phyloP scores from a whole-genome alignment of 2,113 vertebrate genomes.

The Psammodynastes pulverulentus region DNA sequence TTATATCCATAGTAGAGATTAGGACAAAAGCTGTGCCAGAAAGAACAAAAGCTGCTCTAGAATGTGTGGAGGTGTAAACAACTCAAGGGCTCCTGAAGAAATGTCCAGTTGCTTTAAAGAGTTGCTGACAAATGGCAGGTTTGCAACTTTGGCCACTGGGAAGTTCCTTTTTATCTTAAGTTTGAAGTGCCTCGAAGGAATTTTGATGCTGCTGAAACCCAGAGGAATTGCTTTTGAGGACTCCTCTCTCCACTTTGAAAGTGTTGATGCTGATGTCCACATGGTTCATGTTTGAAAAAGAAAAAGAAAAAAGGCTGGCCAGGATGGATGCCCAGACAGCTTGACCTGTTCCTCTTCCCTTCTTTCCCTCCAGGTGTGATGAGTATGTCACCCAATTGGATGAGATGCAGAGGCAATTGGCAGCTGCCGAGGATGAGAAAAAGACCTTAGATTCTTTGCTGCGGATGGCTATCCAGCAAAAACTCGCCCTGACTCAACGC shows the following conservation, averaged over 20 bases:
- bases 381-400: slow-evolving; percentile 96
- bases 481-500: slow-evolving; percentile 93
- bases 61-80: background rate
- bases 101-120: background rate
- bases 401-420: slow-evolving; percentile 98
- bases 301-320: background rate
- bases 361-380: slow-evolving; percentile 82
- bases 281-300: background rate
- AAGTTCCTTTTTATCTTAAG: background rate
- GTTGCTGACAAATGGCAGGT: background rate
- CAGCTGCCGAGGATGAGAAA: slow-evolving; percentile 97
- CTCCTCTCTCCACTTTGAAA: background rate
- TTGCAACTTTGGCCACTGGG: background rate
- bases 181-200: background rate
- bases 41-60: background rate
- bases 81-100: background rate
- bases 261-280: background rate
- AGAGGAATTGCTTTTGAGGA: background rate
- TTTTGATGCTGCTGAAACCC: background rate
- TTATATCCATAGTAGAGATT: background rate
- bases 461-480: slow-evolving; percentile 98
- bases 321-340: background rate
- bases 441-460: slow-evolving; percentile 97
- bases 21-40: background rate
- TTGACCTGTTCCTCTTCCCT: slow-evolving; percentile 23